Evolutionary conservation across 1,140 invertebrate species (phyloP).

Genomic region (Phenacoccus solenopsis): DNA sequence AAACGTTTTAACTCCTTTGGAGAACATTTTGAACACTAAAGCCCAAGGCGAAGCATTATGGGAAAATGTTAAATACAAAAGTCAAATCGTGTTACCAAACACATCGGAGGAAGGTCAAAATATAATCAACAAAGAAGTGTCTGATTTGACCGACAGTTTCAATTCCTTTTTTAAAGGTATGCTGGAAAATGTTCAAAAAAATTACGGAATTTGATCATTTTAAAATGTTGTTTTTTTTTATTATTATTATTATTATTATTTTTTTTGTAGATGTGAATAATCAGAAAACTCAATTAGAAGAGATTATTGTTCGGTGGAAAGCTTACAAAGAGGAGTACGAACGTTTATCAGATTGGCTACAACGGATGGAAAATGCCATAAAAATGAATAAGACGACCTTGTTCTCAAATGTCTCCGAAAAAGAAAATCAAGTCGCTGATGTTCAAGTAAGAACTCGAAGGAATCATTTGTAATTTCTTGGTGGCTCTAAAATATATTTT

Average conservation of each 20-base stretch:
- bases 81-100: conserved; percentile 68
- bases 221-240: conserved; percentile 19
- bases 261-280: conserved; percentile 54
- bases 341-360: conserved; percentile 79
- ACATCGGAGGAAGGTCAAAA: conserved; percentile 66
- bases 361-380: conserved; percentile 81
- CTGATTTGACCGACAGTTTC: conserved; percentile 68
- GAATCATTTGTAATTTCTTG: neutral
- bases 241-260: no score
- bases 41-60: conserved; percentile 77
- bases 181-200: conserved; percentile 8
- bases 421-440: conserved; percentile 68
- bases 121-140: conserved; percentile 70
- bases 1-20: conserved; percentile 70
- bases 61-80: conserved; percentile 71
- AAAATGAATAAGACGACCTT: conserved; percentile 80
- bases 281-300: conserved; percentile 70
- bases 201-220: neutral
- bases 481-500: neutral
- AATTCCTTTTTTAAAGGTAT: conserved; percentile 60
- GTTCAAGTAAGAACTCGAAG: conserved; percentile 39
- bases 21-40: conserved; percentile 74
- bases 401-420: conserved; percentile 66
- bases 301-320: conserved; percentile 67
- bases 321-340: conserved; percentile 89